Evolutionary conservation across 1,140 invertebrate genomes (phyloP).

Genomic region (Batillaria attramentaria): DNA sequence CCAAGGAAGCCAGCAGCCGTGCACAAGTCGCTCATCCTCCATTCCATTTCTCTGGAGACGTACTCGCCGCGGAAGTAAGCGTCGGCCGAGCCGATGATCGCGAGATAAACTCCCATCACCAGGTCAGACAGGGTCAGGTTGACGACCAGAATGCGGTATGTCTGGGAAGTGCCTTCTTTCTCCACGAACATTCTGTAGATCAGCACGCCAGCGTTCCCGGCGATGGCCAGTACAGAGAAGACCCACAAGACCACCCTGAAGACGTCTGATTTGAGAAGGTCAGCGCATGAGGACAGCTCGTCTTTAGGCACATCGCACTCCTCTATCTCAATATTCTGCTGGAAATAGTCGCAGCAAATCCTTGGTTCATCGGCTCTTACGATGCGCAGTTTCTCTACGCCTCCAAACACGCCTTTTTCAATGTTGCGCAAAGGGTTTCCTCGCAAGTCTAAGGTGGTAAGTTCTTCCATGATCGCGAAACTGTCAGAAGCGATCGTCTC

Average conservation of each 20-base stretch:
- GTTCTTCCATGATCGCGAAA: background rate
- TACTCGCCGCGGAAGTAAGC: conserved; percentile 53
- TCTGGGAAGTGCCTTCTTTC: conserved; percentile 20
- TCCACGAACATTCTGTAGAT: conserved; percentile 32
- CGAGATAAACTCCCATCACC: conserved; percentile 62
- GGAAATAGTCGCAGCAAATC: conserved; percentile 46
- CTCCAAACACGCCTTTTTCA: conserved; percentile 35
- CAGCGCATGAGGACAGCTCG: conserved; percentile 48
- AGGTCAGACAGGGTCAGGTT: conserved; percentile 58
- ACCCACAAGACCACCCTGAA: conserved; percentile 46
- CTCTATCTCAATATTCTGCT: conserved; percentile 8
- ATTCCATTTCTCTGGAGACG: conserved; percentile 45
- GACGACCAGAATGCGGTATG: conserved; percentile 42
- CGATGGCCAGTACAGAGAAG: conserved; percentile 36
- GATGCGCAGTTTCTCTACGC: conserved; percentile 27
- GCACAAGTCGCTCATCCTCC: conserved; percentile 52
- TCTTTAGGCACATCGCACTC: conserved; percentile 43
- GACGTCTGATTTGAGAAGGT: conserved; percentile 36
- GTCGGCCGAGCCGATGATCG: conserved; percentile 61
- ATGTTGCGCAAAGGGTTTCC: conserved; percentile 30
- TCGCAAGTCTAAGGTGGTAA: conserved; percentile 33
- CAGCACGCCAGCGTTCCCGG: conserved; percentile 47
- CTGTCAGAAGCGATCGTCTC: conserved; percentile 9
- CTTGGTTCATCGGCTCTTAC: conserved; percentile 36
- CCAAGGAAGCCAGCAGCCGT: conserved; percentile 54